phyloP scores from a whole-genome alignment of 2,797 vertebrate genomes.

The Acipenser ruthenus region DNA sequence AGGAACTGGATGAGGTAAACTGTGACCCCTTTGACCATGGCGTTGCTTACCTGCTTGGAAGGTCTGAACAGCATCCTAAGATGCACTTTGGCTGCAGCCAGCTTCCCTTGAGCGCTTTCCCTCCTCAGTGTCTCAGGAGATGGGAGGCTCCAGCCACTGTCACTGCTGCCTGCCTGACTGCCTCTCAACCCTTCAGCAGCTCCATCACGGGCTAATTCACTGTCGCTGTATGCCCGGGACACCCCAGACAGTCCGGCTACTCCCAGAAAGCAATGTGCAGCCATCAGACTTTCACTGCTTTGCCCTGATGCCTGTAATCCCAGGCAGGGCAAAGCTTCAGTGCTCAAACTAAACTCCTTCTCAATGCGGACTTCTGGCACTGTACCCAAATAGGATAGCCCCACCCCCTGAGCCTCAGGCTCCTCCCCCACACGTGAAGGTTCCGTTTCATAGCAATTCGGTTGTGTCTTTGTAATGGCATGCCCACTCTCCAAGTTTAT shows the following conservation, averaged over 20 bases:
- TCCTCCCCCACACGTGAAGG: too few relatives aligned
- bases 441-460: too few relatives aligned
- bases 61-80: too few relatives aligned
- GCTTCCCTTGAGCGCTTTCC: background rate
- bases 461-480: too few relatives aligned
- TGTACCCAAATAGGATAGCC: background rate
- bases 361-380: constrained; percentile 19
- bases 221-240: constrained; percentile 68
- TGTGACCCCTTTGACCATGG: background rate
- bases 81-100: too few relatives aligned
- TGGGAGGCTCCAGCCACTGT: background rate
- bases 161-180: background rate
- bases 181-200: background rate
- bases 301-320: background rate
- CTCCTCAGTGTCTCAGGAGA: background rate
- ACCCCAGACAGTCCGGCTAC: constrained; percentile 40
- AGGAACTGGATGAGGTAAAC: background rate
- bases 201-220: constrained; percentile 47
- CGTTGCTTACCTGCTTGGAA: background rate
- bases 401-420: too few relatives aligned
- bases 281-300: constrained; percentile 28
- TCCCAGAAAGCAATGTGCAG: constrained; percentile 22
- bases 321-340: constrained; percentile 39
- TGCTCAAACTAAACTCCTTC: constrained; percentile 50
- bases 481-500: too few relatives aligned